Base-by-base conservation (phyloP, 1,140 invertebrate genomes). In the Platorchestia sp. region DNA sequence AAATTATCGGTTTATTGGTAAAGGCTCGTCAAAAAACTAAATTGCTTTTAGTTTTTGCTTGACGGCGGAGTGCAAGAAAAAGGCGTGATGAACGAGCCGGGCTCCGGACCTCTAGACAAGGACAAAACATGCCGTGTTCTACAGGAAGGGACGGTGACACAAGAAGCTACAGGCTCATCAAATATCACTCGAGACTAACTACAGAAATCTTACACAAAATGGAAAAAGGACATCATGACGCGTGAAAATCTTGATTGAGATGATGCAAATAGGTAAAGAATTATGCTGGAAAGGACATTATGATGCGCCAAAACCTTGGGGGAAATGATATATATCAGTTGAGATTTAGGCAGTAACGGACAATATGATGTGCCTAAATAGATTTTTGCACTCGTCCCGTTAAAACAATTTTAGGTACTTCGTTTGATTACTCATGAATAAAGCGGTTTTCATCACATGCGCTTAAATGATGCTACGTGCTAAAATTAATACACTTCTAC, bases 1-100 rank as follows among this genome's bases (percentile, higher is more conserved):
- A 75, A 75, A 75, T 75, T 75, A 75, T 75, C 59, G 59, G 59
- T 75, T 75, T 75, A 75, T 75, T 75, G 59, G 59, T 75, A 75
- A 75, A 75, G 59, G 59, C 59, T 75, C 59, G 14, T 10, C 59
- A 75, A 75, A 75, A 75, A 75, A 75, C 59, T 22, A 75, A 75
- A 75, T 75, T 75, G 59, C 59, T 75, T 75, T 75, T 75, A 75
- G 59, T 75, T 75, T 75, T 75, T 75, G 59, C 36, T 75, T 75
- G 59, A 22, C 3, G 59, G 59, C 14, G 59, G 59, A 36, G 59
- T 22, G 59, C 59, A 75, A 36, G 10, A 75, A 51, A 75, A 75
- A 75, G 36, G 59, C 59, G 59, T 75, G 59, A 75, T 75, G 59
- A 75, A 75, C 59, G 59, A 75, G 14, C 59, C 10, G 59, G n/a